phyloP scores from a whole-genome alignment of 64 coral and sea anemone genomes.

The Catalaphyllia jardinei region DNA sequence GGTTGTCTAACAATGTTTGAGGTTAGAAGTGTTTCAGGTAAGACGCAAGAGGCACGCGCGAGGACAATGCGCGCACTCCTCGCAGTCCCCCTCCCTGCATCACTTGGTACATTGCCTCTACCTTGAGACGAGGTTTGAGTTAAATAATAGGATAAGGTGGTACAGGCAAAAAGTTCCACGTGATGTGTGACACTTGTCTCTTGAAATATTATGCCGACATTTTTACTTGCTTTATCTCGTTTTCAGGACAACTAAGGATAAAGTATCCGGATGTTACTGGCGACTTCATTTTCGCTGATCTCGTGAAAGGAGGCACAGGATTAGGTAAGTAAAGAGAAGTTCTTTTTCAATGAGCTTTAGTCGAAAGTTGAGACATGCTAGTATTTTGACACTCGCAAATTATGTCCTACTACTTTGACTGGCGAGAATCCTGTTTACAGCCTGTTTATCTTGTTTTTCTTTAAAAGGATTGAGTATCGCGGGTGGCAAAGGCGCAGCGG shows the following conservation, averaged over 20 bases:
- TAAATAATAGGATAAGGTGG: no score
- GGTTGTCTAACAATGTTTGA: neutral
- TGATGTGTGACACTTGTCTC: no score
- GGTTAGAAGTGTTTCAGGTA: neutral
- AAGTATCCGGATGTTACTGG: slow-evolving; percentile 84
- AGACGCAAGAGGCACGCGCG: no score
- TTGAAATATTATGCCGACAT: no score
- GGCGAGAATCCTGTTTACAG: neutral
- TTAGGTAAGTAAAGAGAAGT: slow-evolving; percentile 54
- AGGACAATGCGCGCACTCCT: no score
- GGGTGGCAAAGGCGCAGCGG: slow-evolving; percentile 86
- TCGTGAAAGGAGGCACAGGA: slow-evolving; percentile 63
- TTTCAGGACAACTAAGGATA: slow-evolving; percentile 41
- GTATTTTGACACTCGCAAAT: no score
- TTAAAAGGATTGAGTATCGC: slow-evolving; percentile 91
- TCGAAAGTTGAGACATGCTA: no score
- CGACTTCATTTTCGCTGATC: slow-evolving; percentile 50
- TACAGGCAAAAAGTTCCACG: no score
- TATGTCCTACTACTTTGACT: neutral
- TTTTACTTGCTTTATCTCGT: neutral
- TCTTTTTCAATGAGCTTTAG: neutral
- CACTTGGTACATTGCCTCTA: no score
- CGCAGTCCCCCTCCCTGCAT: no score
- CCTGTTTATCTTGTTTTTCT: neutral
- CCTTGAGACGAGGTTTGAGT: no score